Conservation (phyloP, 2,797 vertebrate species). For the Neosilurus hyrtlii region DNA sequence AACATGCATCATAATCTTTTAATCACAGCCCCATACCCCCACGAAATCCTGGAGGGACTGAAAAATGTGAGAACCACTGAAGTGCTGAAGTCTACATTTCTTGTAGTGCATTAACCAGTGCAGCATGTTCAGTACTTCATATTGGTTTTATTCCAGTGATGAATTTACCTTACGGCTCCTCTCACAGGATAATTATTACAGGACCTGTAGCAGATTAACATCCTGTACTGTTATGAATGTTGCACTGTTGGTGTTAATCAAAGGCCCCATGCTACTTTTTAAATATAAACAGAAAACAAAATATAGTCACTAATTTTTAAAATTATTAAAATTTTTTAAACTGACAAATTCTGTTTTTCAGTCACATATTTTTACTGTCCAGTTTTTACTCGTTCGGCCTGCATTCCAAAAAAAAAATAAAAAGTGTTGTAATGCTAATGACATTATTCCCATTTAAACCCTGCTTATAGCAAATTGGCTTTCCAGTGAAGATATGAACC, state of each 20-base stretch:
- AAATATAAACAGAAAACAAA: not conserved
- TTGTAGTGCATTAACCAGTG: not conserved
- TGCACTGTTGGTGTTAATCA: slow-evolving; percentile 25
- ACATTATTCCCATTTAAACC: slow-evolving; percentile 65
- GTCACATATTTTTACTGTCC: slow-evolving; percentile 4
- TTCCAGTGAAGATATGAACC: slow-evolving; percentile 62
- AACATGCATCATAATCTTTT: too few species aligned
- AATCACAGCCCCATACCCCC: too few species aligned
- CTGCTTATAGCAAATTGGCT: slow-evolving; percentile 74
- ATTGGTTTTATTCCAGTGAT: not conserved
- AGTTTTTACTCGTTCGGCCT: not conserved
- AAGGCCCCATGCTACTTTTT: slow-evolving; percentile 6
- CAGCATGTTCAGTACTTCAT: not conserved
- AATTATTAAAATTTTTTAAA: not conserved
- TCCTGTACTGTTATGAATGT: slow-evolving; percentile 43
- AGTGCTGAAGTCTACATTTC: not conserved
- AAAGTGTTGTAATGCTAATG: slow-evolving; percentile 12
- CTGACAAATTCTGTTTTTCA: not conserved
- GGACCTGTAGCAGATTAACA: not conserved
- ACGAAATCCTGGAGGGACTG: too few species aligned
- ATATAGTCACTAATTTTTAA: not conserved
- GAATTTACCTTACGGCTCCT: not conserved
- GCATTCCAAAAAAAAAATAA: not conserved
- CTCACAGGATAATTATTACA: slow-evolving; percentile 13
- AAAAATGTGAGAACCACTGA: not conserved